phyloP scores from a whole-genome alignment of 2,113 vertebrate genomes.

The Heteronetta atricapilla region DNA sequence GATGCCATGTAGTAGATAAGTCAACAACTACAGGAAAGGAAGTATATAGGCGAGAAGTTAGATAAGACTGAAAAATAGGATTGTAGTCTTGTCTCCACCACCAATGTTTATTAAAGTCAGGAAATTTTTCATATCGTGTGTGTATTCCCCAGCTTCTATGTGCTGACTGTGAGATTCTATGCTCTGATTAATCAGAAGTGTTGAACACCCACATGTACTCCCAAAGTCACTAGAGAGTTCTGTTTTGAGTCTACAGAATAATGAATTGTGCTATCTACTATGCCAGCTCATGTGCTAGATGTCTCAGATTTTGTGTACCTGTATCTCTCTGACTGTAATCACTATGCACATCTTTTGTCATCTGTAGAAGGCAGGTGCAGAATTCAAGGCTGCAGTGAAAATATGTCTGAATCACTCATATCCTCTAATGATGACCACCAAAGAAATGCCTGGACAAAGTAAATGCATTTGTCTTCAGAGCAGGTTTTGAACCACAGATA shows the following conservation, averaged over 20 bases:
- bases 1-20: not conserved
- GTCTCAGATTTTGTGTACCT: conserved; percentile 26
- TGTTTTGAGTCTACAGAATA: conserved; percentile 9
- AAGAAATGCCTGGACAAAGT: not conserved
- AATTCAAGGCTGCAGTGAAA: not conserved
- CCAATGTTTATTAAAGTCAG: not conserved
- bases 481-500: not conserved
- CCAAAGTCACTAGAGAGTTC: conserved; percentile 22
- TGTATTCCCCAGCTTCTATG: not conserved
- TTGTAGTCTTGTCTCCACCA: conserved; percentile 4
- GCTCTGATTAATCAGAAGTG: conserved; percentile 40
- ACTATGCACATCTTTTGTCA: not conserved
- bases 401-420: not conserved
- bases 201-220: conserved; percentile 26
- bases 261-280: conserved; percentile 2
- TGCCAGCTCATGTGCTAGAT: conserved; percentile 23
- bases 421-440: not conserved
- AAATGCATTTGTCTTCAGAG: not conserved
- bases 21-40: not conserved
- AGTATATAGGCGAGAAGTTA: conserved; percentile 3
- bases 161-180: conserved; percentile 13
- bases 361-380: not conserved
- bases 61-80: conserved; percentile 41
- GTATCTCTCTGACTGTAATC: conserved; percentile 3
- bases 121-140: not conserved